Base-by-base conservation (phyloP, 1,140 invertebrate genomes). In the Heterodera carotae region DNA sequence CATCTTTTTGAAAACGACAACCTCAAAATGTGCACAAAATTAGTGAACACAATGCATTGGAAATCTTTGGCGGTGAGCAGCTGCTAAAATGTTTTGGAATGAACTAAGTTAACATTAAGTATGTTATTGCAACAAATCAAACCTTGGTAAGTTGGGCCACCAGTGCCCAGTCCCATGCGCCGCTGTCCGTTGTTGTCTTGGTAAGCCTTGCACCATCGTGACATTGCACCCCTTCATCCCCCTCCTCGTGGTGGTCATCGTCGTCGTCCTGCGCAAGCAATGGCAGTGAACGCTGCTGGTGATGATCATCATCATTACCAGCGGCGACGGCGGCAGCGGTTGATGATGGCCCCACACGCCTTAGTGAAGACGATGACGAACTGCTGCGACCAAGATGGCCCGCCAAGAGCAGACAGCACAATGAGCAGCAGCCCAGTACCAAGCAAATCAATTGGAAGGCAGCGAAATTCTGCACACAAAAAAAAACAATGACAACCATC, bases 401-500 rank as follows among this genome's bases (percentile, higher is more conserved):
- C 29, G 76, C 75, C 31, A 82, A 25, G 59, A 59, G 79, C 18
- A 87, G 76, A 66, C 82, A 82, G n/a, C 81, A 15, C 25, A 82
- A 78, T 15, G 82, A 81, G 3, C 85, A 43, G n/a, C 86, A 27
- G 25, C 86, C 85, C 22, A 89, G 69, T 0, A 78, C 59, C 15
- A 88, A 67, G 27, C 79, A 74, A 15, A 82, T 81, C 0, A 79
- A 34, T 75, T 88, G 88, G 75, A 89, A 89, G 25, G 71, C 76
- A 15, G n/a, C 29, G 79, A 85, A 89, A 74, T 89, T 80, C 68
- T 87, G 67, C 48, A 79, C 27, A n/a, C n/a, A n/a, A n/a, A 60
- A 34, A 75, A 12, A 18, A 64, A 73, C 18, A 43, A 7, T 7
- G 39, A 43, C 39, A 12, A 5, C 39, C 15, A 0, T n/a, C n/a